Conservation (phyloP, 2,113 vertebrate species). For the Rissa tridactyla region DNA sequence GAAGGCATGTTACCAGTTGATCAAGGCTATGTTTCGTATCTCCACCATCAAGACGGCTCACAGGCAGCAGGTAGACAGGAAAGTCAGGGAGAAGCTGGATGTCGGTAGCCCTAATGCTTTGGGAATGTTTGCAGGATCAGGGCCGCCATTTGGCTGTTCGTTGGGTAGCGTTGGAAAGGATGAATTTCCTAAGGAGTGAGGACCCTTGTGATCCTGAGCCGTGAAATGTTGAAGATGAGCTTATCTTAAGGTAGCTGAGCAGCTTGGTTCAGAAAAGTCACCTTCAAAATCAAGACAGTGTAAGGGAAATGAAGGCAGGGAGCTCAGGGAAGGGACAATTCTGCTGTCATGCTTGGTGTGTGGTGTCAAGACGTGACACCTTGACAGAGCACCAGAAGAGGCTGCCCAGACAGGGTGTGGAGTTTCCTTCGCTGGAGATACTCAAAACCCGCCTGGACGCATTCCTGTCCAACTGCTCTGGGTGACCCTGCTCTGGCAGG, state of each 20-base stretch:
- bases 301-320: not conserved
- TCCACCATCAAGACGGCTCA: not conserved
- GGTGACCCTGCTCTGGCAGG: not conserved
- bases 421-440: not conserved
- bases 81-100: not conserved
- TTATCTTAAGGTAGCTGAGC: not conserved
- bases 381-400: too few species aligned
- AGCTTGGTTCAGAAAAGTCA: not conserved
- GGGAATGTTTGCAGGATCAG: not conserved
- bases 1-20: not conserved
- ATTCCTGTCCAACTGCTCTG: not conserved
- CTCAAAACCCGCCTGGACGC: not conserved
- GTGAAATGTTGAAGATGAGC: not conserved
- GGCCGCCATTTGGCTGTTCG: rapidly evolving
- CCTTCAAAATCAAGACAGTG: rapidly evolving
- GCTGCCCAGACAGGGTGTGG: not conserved
- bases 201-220: not conserved
- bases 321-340: not conserved
- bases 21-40: not conserved
- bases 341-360: rapidly evolving
- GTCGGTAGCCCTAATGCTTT: not conserved
- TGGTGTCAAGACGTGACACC: rapidly evolving
- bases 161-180: not conserved
- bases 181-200: not conserved
- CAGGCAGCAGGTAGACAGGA: not conserved